Percentiles rank a stretch among this genome's conserved stretches.
These are phyloP conservation scores for Oncorhynchus masou DNA, from an alignment of 2,113 vertebrate species.

Conservation along the genomic window DNA sequence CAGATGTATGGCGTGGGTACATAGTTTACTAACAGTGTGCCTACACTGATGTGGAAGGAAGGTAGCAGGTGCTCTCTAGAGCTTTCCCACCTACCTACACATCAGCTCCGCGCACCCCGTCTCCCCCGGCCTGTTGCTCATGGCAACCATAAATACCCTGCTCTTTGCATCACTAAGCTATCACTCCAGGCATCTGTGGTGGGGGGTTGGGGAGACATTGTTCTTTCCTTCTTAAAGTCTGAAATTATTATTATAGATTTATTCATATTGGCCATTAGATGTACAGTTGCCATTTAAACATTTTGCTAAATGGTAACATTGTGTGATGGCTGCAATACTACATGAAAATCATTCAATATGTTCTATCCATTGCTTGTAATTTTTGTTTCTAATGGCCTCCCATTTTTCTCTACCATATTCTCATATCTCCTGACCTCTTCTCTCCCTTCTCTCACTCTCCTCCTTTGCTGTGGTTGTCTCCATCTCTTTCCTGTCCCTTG, in stretches of 20 bases:
- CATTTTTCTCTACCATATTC: neutral
- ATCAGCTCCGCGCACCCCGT: neutral
- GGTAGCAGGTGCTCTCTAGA: conserved; percentile 31
- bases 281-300: no score
- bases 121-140: conserved; percentile 52
- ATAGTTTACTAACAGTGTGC: conserved; percentile 34
- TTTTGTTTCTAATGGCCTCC: neutral
- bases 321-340: no score
- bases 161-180: conserved; percentile 22
- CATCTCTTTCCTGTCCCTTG: neutral
- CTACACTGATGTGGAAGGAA: conserved; percentile 40
- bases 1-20: conserved; percentile 3
- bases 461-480: neutral
- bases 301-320: no score
- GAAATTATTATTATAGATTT: no score
- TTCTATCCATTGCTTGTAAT: no score
- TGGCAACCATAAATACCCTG: conserved; percentile 63
- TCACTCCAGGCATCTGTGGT: neutral
- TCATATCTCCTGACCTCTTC: no score
- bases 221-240: neutral
- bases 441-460: no score
- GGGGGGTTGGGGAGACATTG: neutral
- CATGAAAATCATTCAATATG: no score
- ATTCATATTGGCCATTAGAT: no score
- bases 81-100: conserved; percentile 19